These are phyloP conservation scores for Menura novaehollandiae DNA, from an alignment of 2,113 vertebrate species.

Conservation along the genomic window DNA sequence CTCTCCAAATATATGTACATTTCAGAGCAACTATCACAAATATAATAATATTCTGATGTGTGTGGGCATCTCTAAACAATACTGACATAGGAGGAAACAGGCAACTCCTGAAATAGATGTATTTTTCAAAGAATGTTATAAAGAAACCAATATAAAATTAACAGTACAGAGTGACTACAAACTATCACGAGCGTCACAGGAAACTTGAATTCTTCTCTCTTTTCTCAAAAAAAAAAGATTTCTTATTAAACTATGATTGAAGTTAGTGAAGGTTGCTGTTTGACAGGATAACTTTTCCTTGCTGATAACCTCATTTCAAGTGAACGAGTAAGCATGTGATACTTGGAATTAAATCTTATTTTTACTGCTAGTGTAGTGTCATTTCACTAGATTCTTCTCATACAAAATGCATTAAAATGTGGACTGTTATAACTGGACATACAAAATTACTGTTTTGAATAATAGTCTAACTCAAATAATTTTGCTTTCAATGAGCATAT, in stretches of 20 bases:
- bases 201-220: background rate
- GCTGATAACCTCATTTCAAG: background rate
- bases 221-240: background rate
- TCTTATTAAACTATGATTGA: background rate
- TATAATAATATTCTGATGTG: background rate
- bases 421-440: background rate
- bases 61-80: background rate
- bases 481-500: background rate
- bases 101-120: background rate
- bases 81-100: background rate
- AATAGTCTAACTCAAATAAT: background rate
- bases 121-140: background rate
- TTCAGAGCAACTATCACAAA: background rate
- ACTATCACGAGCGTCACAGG: background rate
- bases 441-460: background rate
- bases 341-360: background rate
- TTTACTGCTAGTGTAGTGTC: background rate
- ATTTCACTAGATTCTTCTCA: background rate
- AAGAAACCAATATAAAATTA: background rate
- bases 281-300: background rate
- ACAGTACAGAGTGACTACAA: background rate
- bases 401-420: background rate
- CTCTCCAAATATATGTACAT: background rate
- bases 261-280: background rate
- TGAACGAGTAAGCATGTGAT: background rate